Base-by-base conservation (phyloP, 1,140 invertebrate genomes). In the Pseudobourletiella spinata region DNA sequence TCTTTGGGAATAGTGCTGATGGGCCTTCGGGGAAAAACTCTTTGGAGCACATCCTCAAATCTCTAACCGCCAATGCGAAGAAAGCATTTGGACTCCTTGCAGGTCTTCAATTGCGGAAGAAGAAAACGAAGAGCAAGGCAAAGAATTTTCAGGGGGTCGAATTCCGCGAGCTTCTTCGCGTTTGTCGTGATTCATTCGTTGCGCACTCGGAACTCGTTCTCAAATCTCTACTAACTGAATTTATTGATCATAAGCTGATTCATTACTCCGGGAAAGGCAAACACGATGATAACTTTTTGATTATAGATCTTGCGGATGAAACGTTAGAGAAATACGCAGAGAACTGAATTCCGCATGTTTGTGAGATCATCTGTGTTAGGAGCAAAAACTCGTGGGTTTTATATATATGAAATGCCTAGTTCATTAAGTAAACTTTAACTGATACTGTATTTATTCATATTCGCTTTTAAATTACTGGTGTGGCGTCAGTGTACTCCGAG, bases 241-340 rank as follows among this genome's bases (percentile, higher is more conserved):
- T 69, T 42, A 46, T 69, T 24, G 67, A 69, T 44, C 67, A 69
- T 22, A 64, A 69, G 24, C 30, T 69, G 8, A 60, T 69, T 52
- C 54, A 35, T 24, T 43, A 52, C 39, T 20, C 55, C 20, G 59
- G 59, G 48, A 62, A 58, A 50, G 24, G 20, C 6, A 64, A 60
- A 30, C 24, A 42, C 24, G 28, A 32, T 42, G 52, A 60, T 26
- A 60, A 55, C 29, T 52, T 60, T 2, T 43, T 56, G 11, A 24
- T 32, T n/a, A 61, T 55, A 11, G 39, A 56, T 28, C 24, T 61
- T 3, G 59, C 44, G 24, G 25, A 8, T 1, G 51, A 46, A 0
- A 55, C 59, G 24, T 44, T 61, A 39, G 20, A 52, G 18, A 46
- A 61, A 20, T 35, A 55, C 22, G 32, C n/a, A n/a, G n/a, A n/a